Percentiles rank a stretch among this genome's conserved stretches.
These are phyloP conservation scores for Glandiceps talaboti DNA, from an alignment of 53 echinoderm and acorn worm genomes.

Conservation along the genomic window DNA sequence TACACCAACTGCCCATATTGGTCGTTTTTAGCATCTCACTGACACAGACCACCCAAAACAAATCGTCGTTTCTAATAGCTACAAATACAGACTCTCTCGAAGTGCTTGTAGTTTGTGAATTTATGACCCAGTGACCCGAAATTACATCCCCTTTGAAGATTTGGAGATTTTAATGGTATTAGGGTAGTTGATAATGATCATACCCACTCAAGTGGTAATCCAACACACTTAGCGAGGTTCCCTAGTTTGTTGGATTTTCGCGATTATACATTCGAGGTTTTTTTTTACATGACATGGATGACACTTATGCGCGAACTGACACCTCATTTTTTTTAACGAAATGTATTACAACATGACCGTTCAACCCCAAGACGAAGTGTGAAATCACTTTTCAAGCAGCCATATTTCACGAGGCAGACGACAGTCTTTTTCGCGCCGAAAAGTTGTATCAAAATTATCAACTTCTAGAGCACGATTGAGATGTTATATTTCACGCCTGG, in stretches of 20 bases:
- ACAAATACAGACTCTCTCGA: not conserved
- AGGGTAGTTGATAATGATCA: not conserved
- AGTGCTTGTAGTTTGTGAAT: not conserved
- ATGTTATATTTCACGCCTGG: not conserved
- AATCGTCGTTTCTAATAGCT: not conserved
- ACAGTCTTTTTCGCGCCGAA: not conserved
- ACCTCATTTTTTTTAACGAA: too few species aligned
- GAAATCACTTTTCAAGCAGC: too few species aligned
- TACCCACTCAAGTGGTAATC: not conserved
- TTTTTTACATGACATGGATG: too few species aligned
- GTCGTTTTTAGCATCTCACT: too few species aligned
- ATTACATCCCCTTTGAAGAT: not conserved
- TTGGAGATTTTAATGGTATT: not conserved
- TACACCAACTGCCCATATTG: not conserved
- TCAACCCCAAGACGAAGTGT: too few species aligned
- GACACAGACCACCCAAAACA: not conserved
- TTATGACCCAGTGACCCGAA: not conserved
- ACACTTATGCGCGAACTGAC: too few species aligned
- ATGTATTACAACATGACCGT: too few species aligned
- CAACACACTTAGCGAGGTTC: not conserved
- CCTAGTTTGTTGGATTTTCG: not conserved
- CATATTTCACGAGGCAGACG: not conserved
- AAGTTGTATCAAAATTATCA: not conserved
- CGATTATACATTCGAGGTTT: not conserved
- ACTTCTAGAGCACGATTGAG: not conserved